Evolutionary conservation across 2,113 vertebrate species (phyloP).

Genomic region (Burhinus oedicnemus): DNA sequence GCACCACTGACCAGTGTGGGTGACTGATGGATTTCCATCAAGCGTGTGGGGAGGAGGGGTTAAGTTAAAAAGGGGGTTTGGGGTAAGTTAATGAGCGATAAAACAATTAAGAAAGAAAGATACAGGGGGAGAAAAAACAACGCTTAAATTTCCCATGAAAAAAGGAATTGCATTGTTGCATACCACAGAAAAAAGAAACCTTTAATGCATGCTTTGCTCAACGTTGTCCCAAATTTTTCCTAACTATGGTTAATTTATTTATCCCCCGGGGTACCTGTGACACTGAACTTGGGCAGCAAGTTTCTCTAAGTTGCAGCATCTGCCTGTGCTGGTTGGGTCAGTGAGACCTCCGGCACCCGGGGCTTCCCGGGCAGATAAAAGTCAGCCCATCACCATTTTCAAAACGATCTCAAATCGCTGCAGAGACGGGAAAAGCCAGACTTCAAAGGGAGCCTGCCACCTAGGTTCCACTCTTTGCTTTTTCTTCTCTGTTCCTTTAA

Average conservation of each 20-base stretch:
- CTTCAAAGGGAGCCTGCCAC: neutral
- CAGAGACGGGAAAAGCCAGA: neutral
- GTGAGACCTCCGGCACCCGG: neutral
- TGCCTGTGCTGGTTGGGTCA: neutral
- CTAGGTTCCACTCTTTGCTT: neutral
- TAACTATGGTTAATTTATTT: neutral
- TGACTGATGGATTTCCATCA: neutral
- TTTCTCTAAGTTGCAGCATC: neutral
- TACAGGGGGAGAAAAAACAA: neutral
- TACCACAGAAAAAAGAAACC: neutral
- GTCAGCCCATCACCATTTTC: neutral
- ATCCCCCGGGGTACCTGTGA: neutral
- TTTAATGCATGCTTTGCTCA: neutral
- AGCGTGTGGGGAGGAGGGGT: neutral
- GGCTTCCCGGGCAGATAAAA: neutral
- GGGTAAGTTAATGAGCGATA: neutral
- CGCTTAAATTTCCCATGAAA: rapidly evolving
- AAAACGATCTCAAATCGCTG: neutral
- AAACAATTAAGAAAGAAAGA: neutral
- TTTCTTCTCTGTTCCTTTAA: neutral
- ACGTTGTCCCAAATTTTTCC: neutral
- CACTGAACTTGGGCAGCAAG: neutral
- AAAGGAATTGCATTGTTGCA: neutral
- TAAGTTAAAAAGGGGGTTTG: neutral
- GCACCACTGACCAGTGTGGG: neutral